Base-by-base conservation (phyloP, 2,888 invertebrate species). In the Drosophila neonasuta region DNA sequence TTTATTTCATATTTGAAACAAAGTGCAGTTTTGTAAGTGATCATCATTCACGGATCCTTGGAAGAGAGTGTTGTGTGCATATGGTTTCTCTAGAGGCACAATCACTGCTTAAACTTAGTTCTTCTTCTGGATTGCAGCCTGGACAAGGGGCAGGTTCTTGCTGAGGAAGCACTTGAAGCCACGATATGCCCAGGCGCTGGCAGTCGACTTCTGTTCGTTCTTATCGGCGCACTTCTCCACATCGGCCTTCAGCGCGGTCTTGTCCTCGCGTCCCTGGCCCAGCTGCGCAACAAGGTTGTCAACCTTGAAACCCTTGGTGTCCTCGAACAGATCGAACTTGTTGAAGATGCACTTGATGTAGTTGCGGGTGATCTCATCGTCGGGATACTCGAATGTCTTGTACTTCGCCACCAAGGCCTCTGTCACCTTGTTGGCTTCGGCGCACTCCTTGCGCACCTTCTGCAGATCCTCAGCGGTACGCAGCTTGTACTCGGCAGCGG, bases 111-210 rank as follows among this genome's bases (percentile, higher is more conserved):
- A 11, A 36, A 36, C 6, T 36, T 81, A 88, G 73, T 86, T 88
- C 76, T 88, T 85, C 67, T 90, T 89, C 51, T 72, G 84, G 61
- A 90, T 81, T 74, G 90, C 90, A 52, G 90, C 88, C 80, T 90
- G 90, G 46, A 91, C 91, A 52, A 90, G 75, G 10, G 90, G 86
- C 74, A 90, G 71, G 68, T 90, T 90, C 85, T 91, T 90, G 82
- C 86, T 79, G 42, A 90, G 86, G 86, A 91, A 91, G 64, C 91
- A 91, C 79, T 89, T 90, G 74, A 91, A 90, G 77, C 90, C 90
- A 45, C 91, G 89, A 73, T 86, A 91, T 20, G 87, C 90, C 91
- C 91, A 91, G 62, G 86, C 68, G 67, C 88, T 90, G 29, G 89
- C 80, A 59, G 87, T 86, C 2, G 89, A 82, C 68, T 89, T 89